phyloP scores from a whole-genome alignment of 2,888 invertebrate genomes.

The Ptilodon capucinus region DNA sequence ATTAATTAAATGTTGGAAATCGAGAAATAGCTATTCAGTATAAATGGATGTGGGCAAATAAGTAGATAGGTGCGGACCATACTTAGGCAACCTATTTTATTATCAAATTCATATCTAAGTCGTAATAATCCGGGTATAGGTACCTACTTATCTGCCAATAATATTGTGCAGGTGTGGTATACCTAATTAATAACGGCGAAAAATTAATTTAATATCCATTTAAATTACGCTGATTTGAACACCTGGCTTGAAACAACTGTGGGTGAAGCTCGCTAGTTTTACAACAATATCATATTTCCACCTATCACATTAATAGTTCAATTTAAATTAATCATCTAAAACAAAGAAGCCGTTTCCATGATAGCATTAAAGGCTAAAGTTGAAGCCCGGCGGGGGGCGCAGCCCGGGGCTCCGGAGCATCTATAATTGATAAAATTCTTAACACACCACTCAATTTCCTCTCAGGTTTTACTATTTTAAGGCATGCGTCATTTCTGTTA shows the following conservation, averaged over 20 bases:
- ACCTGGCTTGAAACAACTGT: conserved; percentile 22
- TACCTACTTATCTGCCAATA: background rate
- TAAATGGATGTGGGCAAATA: no score
- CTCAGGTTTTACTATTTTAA: conserved; percentile 58
- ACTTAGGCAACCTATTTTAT: no score
- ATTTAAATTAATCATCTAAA: conserved; percentile 32
- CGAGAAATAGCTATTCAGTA: no score
- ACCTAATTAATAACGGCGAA: conserved; percentile 10
- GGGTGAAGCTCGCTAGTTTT: conserved; percentile 19
- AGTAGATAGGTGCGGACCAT: no score
- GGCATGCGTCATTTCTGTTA: conserved; percentile 50
- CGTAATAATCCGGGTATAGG: conserved; percentile 6
- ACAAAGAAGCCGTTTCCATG: conserved; percentile 41
- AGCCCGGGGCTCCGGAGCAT: conserved; percentile 37
- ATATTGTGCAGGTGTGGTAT: background rate
- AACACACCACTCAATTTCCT: conserved; percentile 62
- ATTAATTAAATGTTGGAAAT: no score
- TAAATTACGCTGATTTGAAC: conserved; percentile 26
- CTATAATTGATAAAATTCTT: conserved; percentile 75
- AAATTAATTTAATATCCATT: conserved; percentile 28
- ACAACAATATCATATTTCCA: conserved; percentile 35
- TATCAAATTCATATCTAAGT: conserved; percentile 5
- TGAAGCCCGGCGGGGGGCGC: conserved; percentile 49
- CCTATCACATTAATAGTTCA: conserved; percentile 26
- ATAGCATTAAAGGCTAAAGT: conserved; percentile 30